These are phyloP conservation scores for Chaenodraco wilsoni DNA, from an alignment of 2,797 vertebrate genomes.

Conservation along the genomic window DNA sequence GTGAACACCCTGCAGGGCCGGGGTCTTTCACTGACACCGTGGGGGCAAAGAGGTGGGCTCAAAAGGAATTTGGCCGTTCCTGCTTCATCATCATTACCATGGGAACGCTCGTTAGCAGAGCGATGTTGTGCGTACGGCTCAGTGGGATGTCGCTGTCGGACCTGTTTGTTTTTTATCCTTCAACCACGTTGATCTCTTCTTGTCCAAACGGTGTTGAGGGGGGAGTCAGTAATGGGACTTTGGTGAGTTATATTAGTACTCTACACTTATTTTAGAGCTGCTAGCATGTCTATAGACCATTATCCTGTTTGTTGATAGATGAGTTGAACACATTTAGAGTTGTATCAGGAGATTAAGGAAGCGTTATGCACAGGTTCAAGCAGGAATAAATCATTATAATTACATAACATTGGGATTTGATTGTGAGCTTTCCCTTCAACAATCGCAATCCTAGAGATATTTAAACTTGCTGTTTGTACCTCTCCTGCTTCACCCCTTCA, in stretches of 20 bases:
- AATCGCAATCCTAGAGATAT: background rate
- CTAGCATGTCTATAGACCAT: background rate
- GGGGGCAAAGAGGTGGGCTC: slow-evolving; percentile 63
- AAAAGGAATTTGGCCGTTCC: slow-evolving; percentile 53
- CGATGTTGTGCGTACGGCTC: slow-evolving; percentile 44
- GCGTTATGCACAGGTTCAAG: background rate
- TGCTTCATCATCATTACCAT: slow-evolving; percentile 57
- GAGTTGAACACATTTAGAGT: background rate
- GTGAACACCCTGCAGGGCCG: slow-evolving; percentile 47
- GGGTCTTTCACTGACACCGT: slow-evolving; percentile 64
- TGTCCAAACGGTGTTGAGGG: slow-evolving; percentile 28
- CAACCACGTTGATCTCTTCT: slow-evolving; percentile 46
- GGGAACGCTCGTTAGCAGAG: slow-evolving; percentile 72
- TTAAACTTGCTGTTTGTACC: background rate
- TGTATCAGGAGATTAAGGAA: background rate
- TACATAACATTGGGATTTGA: background rate
- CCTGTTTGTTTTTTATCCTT: slow-evolving; percentile 55
- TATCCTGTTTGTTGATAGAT: background rate
- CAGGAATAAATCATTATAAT: background rate
- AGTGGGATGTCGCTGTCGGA: slow-evolving; percentile 48
- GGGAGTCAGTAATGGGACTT: slow-evolving; percentile 14
- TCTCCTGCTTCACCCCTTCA: background rate
- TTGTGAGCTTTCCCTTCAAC: slow-evolving; percentile 1
- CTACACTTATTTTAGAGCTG: background rate
- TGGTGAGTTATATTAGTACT: background rate